These are phyloP conservation scores for Chiroxiphia lanceolata DNA, from an alignment of 2,797 vertebrate species.

Conservation along the genomic window DNA sequence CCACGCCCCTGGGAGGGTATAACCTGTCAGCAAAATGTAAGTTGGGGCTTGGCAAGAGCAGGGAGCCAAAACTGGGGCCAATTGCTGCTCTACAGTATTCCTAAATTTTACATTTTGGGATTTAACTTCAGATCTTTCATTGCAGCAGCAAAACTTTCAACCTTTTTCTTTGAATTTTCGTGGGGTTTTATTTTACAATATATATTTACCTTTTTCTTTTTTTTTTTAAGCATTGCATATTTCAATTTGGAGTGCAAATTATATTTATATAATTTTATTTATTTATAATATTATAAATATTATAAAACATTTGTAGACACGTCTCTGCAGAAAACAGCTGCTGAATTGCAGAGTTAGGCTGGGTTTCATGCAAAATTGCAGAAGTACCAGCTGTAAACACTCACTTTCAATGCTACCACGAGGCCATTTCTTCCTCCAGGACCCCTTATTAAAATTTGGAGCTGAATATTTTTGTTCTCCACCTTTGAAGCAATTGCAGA, in stretches of 20 bases:
- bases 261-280: not conserved
- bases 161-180: not conserved
- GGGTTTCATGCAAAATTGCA: not conserved
- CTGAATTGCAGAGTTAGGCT: not conserved
- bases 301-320: not conserved
- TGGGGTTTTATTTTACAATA: not conserved
- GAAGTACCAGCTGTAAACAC: not conserved
- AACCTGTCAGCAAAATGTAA: conserved; percentile 93
- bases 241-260: not conserved
- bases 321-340: not conserved
- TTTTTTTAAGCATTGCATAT: not conserved
- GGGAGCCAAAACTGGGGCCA: not conserved
- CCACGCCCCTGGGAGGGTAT: conserved; percentile 91
- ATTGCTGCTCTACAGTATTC: not conserved
- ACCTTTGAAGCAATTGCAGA: not conserved
- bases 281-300: not conserved
- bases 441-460: not conserved
- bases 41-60: conserved; percentile 28
- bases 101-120: not conserved
- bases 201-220: not conserved
- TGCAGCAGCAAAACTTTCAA: not conserved
- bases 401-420: not conserved
- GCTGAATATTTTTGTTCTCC: not conserved
- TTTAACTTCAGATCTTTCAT: not conserved
- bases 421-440: not conserved